These are phyloP conservation scores for Atherinomorus stipes DNA, from an alignment of 2,113 vertebrate species.

Conservation along the genomic window DNA sequence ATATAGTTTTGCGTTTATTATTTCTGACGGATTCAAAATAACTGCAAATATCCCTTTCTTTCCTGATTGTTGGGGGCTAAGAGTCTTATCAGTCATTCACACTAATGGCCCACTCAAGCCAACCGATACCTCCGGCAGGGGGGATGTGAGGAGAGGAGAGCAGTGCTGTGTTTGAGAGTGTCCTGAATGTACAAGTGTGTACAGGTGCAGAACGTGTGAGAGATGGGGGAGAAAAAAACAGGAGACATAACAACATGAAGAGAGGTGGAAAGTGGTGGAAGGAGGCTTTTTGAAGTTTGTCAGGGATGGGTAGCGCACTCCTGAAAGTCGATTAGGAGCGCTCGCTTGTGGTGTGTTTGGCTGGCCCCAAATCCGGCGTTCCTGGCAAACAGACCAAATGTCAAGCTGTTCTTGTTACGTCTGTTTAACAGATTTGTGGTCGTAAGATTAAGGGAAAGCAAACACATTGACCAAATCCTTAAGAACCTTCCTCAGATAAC, in stretches of 20 bases:
- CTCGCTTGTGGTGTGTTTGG: conserved; percentile 54
- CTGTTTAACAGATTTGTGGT: conserved; percentile 27
- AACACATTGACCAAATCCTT: conserved; percentile 18
- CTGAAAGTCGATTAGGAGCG: conserved; percentile 46
- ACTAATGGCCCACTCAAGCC: conserved; percentile 79
- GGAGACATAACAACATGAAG: not conserved
- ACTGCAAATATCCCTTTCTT: conserved; percentile 70
- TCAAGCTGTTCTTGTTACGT: conserved; percentile 31
- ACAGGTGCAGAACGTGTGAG: conserved; percentile 45
- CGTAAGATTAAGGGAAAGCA: conserved; percentile 13
- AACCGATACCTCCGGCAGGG: conserved; percentile 70
- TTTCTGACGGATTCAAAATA: conserved; percentile 82
- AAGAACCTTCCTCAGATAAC: not conserved
- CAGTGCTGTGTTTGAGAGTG: conserved; percentile 9
- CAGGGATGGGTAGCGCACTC: conserved; percentile 32
- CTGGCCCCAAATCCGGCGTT: conserved; percentile 36
- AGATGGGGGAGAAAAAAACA: not conserved
- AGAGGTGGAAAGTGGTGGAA: not conserved
- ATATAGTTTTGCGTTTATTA: conserved; percentile 82
- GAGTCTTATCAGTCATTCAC: conserved; percentile 76
- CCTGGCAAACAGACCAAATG: conserved; percentile 41
- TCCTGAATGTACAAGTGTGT: conserved; percentile 37
- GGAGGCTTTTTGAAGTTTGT: conserved; percentile 24
- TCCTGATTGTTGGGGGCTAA: conserved; percentile 61
- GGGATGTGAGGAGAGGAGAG: not conserved